phyloP scores from a whole-genome alignment of 1,140 invertebrate species.

The Ditylenchus dipsaci region DNA sequence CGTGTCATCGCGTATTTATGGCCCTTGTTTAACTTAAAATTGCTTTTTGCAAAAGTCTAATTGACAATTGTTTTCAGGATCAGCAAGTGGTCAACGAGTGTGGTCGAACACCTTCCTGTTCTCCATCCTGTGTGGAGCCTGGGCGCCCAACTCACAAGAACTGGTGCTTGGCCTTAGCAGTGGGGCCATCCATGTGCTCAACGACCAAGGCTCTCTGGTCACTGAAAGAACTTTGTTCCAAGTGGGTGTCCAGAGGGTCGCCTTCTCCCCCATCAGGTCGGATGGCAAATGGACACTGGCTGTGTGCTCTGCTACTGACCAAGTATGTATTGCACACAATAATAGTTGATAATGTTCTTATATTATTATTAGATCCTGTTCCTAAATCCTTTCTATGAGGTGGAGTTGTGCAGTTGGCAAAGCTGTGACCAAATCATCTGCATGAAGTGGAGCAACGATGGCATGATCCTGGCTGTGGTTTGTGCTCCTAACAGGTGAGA shows the following conservation, averaged over 20 bases:
- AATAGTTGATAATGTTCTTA: too few relatives aligned
- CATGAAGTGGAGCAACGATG: conserved; percentile 48
- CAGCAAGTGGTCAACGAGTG: conserved; percentile 89
- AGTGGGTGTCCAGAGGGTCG: conserved; percentile 30
- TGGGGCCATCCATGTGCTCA: conserved; percentile 51
- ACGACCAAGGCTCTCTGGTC: conserved; percentile 50
- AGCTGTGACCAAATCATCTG: conserved; percentile 28
- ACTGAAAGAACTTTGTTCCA: conserved; percentile 47
- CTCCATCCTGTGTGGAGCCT: conserved; percentile 88
- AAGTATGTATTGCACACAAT: neutral
- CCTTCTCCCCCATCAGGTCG: conserved; percentile 40
- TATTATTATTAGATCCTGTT: conserved; percentile 30
- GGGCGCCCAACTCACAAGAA: conserved; percentile 94
- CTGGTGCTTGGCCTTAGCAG: conserved; percentile 60
- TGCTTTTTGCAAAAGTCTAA: too few relatives aligned
- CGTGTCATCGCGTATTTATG: too few relatives aligned
- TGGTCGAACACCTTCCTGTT: conserved; percentile 96
- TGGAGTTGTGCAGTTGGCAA: conserved; percentile 42
- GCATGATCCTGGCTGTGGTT: conserved; percentile 52
- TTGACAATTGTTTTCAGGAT: conserved; percentile 67
- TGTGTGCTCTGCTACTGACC: conserved; percentile 42
- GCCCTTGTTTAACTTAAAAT: too few relatives aligned
- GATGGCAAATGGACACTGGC: conserved; percentile 52
- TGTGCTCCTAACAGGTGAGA: conserved; percentile 31
- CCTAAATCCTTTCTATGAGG: conserved; percentile 51